Base-by-base conservation (phyloP, 2,888 invertebrate species). In the Ophion costatus region DNA sequence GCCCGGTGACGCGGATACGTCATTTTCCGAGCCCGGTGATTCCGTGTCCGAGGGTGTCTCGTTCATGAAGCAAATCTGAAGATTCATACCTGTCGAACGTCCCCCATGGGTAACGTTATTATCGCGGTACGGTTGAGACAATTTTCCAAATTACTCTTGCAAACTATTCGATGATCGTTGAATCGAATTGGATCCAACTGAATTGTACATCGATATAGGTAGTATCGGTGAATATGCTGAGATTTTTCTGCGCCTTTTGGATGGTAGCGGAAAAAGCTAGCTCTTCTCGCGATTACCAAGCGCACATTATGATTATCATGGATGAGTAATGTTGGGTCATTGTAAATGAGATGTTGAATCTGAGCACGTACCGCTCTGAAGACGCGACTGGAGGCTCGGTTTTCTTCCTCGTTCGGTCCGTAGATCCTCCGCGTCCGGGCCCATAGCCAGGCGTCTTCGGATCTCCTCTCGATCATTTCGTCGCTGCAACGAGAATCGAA, bases 21-120 rank as follows among this genome's bases (percentile, higher is more conserved):
- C 97, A 87, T 96, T 95, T 90, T 97, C 97, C 79, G 96, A 97
- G 87, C 95, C 95, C 88, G 96, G 96, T 89, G 97, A 97, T 93
- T 97, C 97, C 90, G 96, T 96, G 93, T 98, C 97, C 75, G 97
- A 97, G 84, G 97, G 97, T 80, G 97, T 97, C 94, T 98, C 98
- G 94, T 98, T 98, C 97, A 98, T 98, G 94, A 98, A 98, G 95
- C 98, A 98, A 91, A 98, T 98, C 95, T 98, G 98, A 75, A 98
- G 96, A 94, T 98, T 98, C 97, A 97, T 98, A 89, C 98, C 97
- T 97, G 94, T 42, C 5, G n/a, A 61, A 45, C 29, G 10, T 51
- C 17, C 14, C 14, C 14, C 14, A 51, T 51, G 11, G 14, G 51
- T 38, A 9, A 6, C 7, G 1, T 38, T 38, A 38, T 38, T 5